Percentiles rank a stretch among this genome's conserved stretches.
These are phyloP conservation scores for Lithophane leautieri DNA, from an alignment of 2,888 invertebrate species.

Conservation along the genomic window DNA sequence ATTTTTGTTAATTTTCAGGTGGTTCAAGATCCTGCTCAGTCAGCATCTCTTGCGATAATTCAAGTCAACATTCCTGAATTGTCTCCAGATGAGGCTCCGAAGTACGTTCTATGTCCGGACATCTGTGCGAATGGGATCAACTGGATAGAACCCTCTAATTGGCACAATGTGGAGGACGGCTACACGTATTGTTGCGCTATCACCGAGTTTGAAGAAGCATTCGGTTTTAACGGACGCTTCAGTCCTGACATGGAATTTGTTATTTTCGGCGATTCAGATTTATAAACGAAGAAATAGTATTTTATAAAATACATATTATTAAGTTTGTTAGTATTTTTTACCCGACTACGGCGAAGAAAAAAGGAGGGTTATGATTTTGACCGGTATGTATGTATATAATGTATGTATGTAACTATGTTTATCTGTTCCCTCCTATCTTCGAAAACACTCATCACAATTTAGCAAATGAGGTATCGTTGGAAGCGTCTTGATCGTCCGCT, in stretches of 20 bases:
- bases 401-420: too few relatives aligned
- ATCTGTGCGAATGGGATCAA: conserved; percentile 68
- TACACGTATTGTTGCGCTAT: conserved; percentile 78
- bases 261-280: too few relatives aligned
- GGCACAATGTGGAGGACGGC: conserved; percentile 71
- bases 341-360: too few relatives aligned
- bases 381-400: too few relatives aligned
- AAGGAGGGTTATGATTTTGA: too few relatives aligned
- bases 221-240: conserved; percentile 65
- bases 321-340: not conserved
- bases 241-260: conserved; percentile 31
- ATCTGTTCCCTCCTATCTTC: too few relatives aligned
- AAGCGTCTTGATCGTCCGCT: too few relatives aligned
- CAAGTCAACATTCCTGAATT: conserved; percentile 79
- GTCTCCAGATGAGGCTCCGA: conserved; percentile 47
- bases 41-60: conserved; percentile 75
- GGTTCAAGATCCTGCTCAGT: conserved; percentile 69
- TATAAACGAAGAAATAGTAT: conserved; percentile 7
- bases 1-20: conserved; percentile 70
- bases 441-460: too few relatives aligned
- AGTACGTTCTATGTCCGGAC: conserved; percentile 73
- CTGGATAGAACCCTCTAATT: conserved; percentile 73
- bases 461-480: too few relatives aligned
- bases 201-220: conserved; percentile 71
- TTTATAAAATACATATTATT: not conserved